Evolutionary conservation across 1,140 invertebrate genomes (phyloP).

Genomic region (Drosophila sturtevanti): DNA sequence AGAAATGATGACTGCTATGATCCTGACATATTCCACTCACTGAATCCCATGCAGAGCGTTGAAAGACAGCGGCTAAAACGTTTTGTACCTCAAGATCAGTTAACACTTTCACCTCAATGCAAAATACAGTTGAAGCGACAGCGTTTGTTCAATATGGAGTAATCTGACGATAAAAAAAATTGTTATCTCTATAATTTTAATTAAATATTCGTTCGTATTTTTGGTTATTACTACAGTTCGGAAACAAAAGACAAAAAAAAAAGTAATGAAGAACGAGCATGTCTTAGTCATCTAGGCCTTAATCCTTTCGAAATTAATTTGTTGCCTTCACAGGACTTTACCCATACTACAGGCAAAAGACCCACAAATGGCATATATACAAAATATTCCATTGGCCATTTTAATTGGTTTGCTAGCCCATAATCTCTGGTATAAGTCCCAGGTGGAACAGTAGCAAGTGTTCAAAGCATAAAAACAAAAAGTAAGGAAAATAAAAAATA

Average conservation of each 20-base stretch:
- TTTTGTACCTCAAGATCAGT: neutral
- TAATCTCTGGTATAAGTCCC: constrained; percentile 68
- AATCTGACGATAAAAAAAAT: neutral
- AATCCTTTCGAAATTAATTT: constrained; percentile 71
- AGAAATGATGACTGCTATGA: neutral
- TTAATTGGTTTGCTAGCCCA: constrained; percentile 74
- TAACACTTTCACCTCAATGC: neutral
- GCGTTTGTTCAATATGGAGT: neutral
- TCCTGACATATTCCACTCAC: neutral
- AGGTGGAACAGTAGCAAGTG: constrained; percentile 36
- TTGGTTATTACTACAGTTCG: neutral
- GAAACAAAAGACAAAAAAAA: constrained; percentile 4
- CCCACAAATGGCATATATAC: neutral
- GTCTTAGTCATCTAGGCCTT: constrained; percentile 10
- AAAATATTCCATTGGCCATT: constrained; percentile 61
- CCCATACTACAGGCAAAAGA: neutral
- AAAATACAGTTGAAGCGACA: neutral
- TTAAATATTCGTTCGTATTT: neutral
- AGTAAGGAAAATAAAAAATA: constrained; percentile 31
- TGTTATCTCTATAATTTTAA: neutral
- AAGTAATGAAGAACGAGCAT: constrained; percentile 28
- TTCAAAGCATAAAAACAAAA: constrained; percentile 24
- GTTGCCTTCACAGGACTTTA: constrained; percentile 48
- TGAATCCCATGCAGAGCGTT: constrained; percentile 31
- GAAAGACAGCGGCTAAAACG: constrained; percentile 18